phyloP scores from a whole-genome alignment of 2,113 vertebrate genomes.

The Chaenogobius annularis region DNA sequence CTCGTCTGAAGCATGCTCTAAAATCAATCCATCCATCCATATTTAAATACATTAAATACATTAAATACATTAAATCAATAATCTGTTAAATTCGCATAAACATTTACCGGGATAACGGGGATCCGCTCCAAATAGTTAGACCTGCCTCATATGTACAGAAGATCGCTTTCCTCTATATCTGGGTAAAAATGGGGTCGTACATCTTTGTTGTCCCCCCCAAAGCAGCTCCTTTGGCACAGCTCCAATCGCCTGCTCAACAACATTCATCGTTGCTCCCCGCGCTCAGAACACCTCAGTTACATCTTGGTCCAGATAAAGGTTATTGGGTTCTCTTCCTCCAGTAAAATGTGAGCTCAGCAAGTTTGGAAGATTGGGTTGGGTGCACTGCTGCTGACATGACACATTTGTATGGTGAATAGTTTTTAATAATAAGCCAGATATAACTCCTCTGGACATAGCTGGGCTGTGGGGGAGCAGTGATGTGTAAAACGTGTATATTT shows the following conservation, averaged over 20 bases:
- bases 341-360: slow-evolving; percentile 49
- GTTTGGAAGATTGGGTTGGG: slow-evolving; percentile 45
- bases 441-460: neutral
- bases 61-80: too few relatives aligned
- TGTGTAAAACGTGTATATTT: slow-evolving; percentile 8
- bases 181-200: neutral
- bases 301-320: slow-evolving; percentile 13
- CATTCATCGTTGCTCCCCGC: slow-evolving; percentile 27
- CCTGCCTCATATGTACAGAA: too few relatives aligned
- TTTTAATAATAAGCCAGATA: slow-evolving; percentile 40
- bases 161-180: neutral
- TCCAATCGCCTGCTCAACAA: slow-evolving; percentile 27
- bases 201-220: slow-evolving; percentile 20
- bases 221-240: slow-evolving; percentile 5
- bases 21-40: too few relatives aligned
- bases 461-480: slow-evolving; percentile 13
- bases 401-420: slow-evolving; percentile 39
- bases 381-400: slow-evolving; percentile 62
- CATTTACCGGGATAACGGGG: too few relatives aligned
- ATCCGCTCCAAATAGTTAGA: too few relatives aligned
- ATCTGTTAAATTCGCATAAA: too few relatives aligned
- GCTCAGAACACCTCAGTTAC: slow-evolving; percentile 33
- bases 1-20: too few relatives aligned
- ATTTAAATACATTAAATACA: too few relatives aligned
- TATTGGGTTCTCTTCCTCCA: slow-evolving; percentile 30